Base-by-base conservation (phyloP, 2,888 invertebrate species). In the Anoncus sp. region DNA sequence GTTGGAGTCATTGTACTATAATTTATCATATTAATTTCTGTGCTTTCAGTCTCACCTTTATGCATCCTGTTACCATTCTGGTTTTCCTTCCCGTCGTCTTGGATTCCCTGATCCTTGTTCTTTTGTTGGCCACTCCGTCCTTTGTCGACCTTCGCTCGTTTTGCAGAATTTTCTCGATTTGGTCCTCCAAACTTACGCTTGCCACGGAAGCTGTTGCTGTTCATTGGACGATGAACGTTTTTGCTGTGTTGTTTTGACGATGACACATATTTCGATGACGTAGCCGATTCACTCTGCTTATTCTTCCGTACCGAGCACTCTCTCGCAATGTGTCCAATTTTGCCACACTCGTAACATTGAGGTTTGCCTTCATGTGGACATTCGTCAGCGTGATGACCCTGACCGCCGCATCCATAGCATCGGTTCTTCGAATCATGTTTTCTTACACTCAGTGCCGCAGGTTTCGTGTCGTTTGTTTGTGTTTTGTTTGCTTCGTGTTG, bases 401-500 rank as follows among this genome's bases (percentile, higher is more conserved):
- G 53, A 24, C 62, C 75, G 16, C 75, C 75, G 63, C 79, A 82
- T 16, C 63, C 72, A 31, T 77, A 79, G 40, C 77, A 79, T 31
- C 60, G 70, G 49, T 71, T 71, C 40, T 62, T 71, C 16, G 70
- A 20, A 71, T 71, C 70, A 60, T 71, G 60, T 71, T 51, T 71
- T 14, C 70, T 71, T 12, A 71, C 60, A 60, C 16, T 71, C 51
- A 71, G 24, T 71, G 70, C 70, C 31, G 18, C 55, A 27, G 66
- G 66, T 43, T 66, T 66, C 66, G 43, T 66, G 43, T 66, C 66
- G 43, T 40, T 66, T 43, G 66, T 69, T 24, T 76, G 75, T 20
- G 43, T 69, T 24, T 72, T 70, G 43, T 81, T 81, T 16, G 79
- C 77, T 70, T 77, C 79, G 65, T 55, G 63, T 59, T 81, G 72